These are phyloP conservation scores for Plagodis pulveraria DNA, from an alignment of 2,888 invertebrate genomes.

Conservation along the genomic window DNA sequence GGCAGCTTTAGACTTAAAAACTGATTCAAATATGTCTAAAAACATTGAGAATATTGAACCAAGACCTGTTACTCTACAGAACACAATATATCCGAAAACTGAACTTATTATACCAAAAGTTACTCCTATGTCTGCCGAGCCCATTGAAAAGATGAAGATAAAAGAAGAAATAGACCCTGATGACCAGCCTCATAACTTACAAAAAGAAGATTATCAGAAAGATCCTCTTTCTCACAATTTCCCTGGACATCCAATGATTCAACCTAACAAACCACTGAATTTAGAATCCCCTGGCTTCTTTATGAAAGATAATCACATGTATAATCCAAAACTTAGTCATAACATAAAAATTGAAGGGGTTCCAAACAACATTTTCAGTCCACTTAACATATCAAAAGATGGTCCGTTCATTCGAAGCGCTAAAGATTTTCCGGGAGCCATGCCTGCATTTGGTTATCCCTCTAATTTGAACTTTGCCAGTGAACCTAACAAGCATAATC, in stretches of 20 bases:
- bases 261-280: conserved; percentile 73
- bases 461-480: conserved; percentile 68
- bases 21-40: conserved; percentile 62
- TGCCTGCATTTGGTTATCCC: conserved; percentile 73
- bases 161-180: conserved; percentile 81
- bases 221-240: conserved; percentile 78
- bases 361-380: conserved; percentile 73
- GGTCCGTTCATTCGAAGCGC: conserved; percentile 74
- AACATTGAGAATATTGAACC: conserved; percentile 61
- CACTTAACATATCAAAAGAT: conserved; percentile 75
- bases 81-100: conserved; percentile 80
- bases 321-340: conserved; percentile 73
- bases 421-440: conserved; percentile 70
- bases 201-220: conserved; percentile 76
- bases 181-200: conserved; percentile 70
- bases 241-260: conserved; percentile 66
- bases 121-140: conserved; percentile 80
- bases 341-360: conserved; percentile 78
- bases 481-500: conserved; percentile 76
- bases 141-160: conserved; percentile 79
- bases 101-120: conserved; percentile 87
- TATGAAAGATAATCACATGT: conserved; percentile 77
- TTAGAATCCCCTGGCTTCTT: conserved; percentile 79
- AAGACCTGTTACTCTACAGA: conserved; percentile 57
- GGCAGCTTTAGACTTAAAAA: conserved; percentile 71